phyloP scores from a whole-genome alignment of 2,113 vertebrate species.

The Galbula dea region DNA sequence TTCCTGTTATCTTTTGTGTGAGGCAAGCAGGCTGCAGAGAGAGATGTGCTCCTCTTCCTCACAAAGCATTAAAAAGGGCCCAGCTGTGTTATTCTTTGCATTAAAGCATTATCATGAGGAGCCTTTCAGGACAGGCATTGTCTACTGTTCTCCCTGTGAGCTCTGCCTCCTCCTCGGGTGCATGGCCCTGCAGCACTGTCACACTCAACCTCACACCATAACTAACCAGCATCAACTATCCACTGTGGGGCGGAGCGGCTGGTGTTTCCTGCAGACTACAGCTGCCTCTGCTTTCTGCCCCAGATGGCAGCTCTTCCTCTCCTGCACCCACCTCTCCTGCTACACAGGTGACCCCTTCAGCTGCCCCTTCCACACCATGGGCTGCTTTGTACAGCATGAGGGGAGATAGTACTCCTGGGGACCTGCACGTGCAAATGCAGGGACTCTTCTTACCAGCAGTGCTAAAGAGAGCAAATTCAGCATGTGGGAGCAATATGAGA shows the following conservation, averaged over 20 bases:
- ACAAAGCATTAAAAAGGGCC: background rate
- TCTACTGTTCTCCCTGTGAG: background rate
- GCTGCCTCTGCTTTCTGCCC: background rate
- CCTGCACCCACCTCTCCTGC: background rate
- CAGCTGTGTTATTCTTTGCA: background rate
- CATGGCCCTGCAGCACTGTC: accelerated
- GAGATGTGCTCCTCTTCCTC: background rate
- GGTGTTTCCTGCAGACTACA: accelerated
- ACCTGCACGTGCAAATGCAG: background rate
- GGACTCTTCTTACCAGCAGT: too few relatives aligned
- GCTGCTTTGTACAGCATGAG: accelerated
- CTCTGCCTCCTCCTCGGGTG: background rate
- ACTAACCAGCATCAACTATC: background rate
- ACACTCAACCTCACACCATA: accelerated
- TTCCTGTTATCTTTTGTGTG: background rate
- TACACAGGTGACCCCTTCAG: accelerated
- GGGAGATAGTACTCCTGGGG: background rate
- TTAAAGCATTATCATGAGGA: background rate
- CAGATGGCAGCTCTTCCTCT: background rate
- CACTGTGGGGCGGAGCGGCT: accelerated
- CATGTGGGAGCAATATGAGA: accelerated
- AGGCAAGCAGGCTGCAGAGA: background rate
- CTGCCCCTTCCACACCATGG: accelerated
- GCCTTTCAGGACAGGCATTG: background rate
- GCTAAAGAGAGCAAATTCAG: background rate